These are phyloP conservation scores for Nyctibius grandis DNA, from an alignment of 2,797 vertebrate species.

Conservation along the genomic window DNA sequence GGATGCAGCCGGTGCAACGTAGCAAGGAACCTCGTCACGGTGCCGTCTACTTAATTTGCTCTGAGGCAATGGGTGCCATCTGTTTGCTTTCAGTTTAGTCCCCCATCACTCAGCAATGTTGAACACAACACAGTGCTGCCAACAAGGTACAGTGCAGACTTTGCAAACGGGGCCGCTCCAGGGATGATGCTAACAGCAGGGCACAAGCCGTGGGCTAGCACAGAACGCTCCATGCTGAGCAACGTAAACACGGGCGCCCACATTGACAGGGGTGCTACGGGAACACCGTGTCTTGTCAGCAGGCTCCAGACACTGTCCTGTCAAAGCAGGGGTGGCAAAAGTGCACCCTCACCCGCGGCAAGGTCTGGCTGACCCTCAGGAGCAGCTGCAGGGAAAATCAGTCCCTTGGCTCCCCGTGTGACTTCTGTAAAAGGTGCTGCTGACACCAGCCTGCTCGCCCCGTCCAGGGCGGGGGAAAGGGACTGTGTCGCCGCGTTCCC, in stretches of 20 bases:
- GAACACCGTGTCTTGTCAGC: background rate
- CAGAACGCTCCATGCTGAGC: background rate
- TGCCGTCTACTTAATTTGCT: background rate
- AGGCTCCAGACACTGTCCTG: background rate
- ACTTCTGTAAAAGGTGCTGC: conserved; percentile 13
- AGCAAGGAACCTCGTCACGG: background rate
- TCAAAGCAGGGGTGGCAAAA: background rate
- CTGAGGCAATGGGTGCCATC: background rate
- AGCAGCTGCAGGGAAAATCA: background rate
- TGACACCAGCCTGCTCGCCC: background rate
- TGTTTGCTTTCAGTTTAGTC: background rate
- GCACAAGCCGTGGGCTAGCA: accelerated
- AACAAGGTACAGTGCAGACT: no score
- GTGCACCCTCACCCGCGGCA: background rate
- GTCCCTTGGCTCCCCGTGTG: background rate
- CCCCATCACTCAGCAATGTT: accelerated
- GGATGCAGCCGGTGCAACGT: accelerated
- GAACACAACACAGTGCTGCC: accelerated
- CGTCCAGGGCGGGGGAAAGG: accelerated
- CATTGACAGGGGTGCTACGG: accelerated
- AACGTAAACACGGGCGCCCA: accelerated
- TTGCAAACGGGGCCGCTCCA: accelerated
- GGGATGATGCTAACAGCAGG: background rate
- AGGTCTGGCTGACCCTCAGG: background rate
- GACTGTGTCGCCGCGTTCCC: background rate